Conservation (phyloP, 2,113 vertebrate species). For the Ochotona curzoniae region DNA sequence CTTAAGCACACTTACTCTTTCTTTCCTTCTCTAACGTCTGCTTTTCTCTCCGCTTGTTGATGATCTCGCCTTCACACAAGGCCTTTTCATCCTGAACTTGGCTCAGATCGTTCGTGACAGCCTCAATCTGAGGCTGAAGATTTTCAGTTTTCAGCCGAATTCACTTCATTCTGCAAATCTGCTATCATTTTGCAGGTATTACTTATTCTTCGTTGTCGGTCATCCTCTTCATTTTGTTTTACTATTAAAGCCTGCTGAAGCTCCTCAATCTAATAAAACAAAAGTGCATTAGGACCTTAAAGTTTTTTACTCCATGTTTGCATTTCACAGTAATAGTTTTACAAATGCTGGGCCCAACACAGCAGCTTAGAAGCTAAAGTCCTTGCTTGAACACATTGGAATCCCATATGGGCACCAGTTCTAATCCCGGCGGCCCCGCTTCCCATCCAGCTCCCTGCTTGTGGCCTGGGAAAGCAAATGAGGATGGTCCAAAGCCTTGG, state of each 20-base stretch:
- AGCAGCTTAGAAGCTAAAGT: too few species aligned
- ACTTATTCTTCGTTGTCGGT: conserved; percentile 91
- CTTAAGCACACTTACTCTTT: conserved; percentile 83
- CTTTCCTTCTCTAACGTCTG: conserved; percentile 84
- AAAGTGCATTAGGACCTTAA: not conserved
- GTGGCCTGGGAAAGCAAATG: too few species aligned
- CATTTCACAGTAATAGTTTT: not conserved
- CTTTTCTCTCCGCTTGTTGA: conserved; percentile 88
- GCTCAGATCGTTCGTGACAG: conserved; percentile 89
- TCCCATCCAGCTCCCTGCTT: too few species aligned
- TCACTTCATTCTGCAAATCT: conserved; percentile 91
- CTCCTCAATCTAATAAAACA: conserved; percentile 90
- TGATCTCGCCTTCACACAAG: conserved; percentile 87
- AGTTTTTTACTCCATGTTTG: not conserved
- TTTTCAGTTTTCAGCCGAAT: conserved; percentile 85
- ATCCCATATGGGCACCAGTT: too few species aligned
- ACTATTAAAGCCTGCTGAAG: conserved; percentile 90
- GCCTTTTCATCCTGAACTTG: conserved; percentile 89
- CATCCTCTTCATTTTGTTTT: conserved; percentile 91
- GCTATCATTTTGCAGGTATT: conserved; percentile 90
- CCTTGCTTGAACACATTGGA: too few species aligned
- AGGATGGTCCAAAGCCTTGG: too few species aligned
- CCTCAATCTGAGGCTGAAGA: conserved; percentile 88
- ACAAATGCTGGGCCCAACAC: not conserved
- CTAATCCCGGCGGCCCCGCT: too few species aligned